These are phyloP conservation scores for Electrona antarctica DNA, from an alignment of 2,113 vertebrate genomes.

Conservation along the genomic window DNA sequence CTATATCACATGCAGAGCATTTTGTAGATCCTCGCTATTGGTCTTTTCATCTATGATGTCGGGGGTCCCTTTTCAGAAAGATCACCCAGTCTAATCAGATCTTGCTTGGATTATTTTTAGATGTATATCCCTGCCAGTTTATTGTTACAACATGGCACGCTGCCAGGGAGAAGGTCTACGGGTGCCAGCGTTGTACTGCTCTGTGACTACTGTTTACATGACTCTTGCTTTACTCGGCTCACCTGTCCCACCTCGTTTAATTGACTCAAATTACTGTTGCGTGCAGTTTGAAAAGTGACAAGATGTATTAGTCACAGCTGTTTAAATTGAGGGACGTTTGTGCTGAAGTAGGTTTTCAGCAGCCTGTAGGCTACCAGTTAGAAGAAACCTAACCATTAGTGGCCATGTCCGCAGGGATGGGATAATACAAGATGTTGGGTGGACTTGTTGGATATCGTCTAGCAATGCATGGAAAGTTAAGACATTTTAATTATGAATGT, in stretches of 20 bases:
- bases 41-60: conserved; percentile 9
- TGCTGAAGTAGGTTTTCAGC: not conserved
- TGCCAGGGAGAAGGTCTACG: conserved; percentile 5
- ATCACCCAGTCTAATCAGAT: conserved; percentile 40
- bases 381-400: not conserved
- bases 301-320: not conserved
- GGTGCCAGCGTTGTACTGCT: conserved; percentile 1
- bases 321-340: not conserved
- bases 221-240: not conserved
- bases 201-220: conserved; percentile 31
- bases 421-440: too few species aligned
- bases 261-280: not conserved
- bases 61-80: conserved; percentile 27
- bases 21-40: conserved; percentile 2
- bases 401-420: not conserved
- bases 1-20: conserved; percentile 21
- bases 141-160: conserved; percentile 27
- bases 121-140: conserved; percentile 37
- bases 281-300: not conserved
- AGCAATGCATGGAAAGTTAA: too few species aligned
- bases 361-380: not conserved
- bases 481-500: too few species aligned
- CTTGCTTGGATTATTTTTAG: not conserved
- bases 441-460: too few species aligned
- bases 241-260: not conserved